These are phyloP conservation scores for Dicaeum eximium DNA, from an alignment of 2,113 vertebrate genomes.

Conservation along the genomic window DNA sequence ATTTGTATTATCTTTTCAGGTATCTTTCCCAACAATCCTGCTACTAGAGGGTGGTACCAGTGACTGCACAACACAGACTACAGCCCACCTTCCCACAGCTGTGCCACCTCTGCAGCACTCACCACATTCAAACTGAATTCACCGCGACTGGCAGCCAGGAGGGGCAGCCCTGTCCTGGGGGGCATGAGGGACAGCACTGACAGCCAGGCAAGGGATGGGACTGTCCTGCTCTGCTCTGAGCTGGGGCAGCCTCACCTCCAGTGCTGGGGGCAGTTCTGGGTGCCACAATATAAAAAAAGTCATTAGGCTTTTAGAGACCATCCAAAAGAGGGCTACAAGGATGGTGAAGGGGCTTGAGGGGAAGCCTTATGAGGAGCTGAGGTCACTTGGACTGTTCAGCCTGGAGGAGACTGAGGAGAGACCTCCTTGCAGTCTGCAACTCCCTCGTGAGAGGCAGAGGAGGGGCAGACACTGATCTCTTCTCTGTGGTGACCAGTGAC, in stretches of 20 bases:
- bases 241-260: accelerated
- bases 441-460: not conserved
- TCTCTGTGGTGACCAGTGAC: not conserved
- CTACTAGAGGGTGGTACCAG: not conserved
- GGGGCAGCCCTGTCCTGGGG: accelerated
- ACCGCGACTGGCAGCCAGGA: not conserved
- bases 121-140: not conserved
- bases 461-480: not conserved
- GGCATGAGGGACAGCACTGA: not conserved
- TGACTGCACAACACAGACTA: not conserved
- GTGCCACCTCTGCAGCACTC: not conserved
- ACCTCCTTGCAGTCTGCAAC: not conserved
- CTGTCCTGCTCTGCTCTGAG: accelerated
- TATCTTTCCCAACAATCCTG: not conserved
- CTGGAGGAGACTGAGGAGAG: not conserved
- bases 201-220: accelerated
- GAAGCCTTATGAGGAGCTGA: accelerated
- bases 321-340: not conserved
- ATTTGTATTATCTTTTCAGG: not conserved
- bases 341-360: not conserved
- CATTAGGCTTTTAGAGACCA: accelerated
- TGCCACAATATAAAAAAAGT: not conserved
- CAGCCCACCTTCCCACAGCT: not conserved
- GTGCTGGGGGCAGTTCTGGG: not conserved
- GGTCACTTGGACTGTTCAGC: not conserved